Evolutionary conservation across 1,140 invertebrate species (phyloP).

Genomic region (Centruroides sculpturatus): DNA sequence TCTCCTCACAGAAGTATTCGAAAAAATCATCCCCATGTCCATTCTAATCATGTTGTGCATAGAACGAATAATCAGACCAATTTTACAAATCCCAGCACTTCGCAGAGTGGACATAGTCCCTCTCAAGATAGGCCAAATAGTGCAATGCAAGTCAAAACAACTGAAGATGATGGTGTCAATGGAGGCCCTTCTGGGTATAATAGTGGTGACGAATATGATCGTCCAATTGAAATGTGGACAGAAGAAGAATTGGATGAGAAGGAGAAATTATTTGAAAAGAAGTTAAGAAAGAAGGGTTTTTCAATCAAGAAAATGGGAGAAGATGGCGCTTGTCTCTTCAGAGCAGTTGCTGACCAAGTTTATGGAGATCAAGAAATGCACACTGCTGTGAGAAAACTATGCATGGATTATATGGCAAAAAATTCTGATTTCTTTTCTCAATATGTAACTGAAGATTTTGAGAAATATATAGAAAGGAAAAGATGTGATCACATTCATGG

Average conservation of each 20-base stretch:
- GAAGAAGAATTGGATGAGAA: constrained; percentile 46
- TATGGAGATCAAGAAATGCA: constrained; percentile 92
- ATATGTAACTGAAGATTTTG: constrained; percentile 86
- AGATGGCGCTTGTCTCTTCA: constrained; percentile 81
- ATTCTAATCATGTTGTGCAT: constrained; percentile 2
- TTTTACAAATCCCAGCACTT: neutral
- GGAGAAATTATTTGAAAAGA: constrained; percentile 53
- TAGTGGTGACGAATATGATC: constrained; percentile 58
- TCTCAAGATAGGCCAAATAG: constrained; percentile 11
- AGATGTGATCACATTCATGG: constrained; percentile 65
- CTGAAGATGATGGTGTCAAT: constrained; percentile 10
- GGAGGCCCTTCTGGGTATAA: constrained; percentile 45
- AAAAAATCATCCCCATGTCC: constrained; percentile 8
- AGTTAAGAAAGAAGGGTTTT: constrained; percentile 56
- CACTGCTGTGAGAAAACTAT: constrained; percentile 60
- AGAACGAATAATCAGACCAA: neutral
- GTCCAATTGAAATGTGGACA: constrained; percentile 34
- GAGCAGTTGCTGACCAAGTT: constrained; percentile 82
- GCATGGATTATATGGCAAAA: constrained; percentile 82
- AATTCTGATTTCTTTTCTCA: constrained; percentile 85
- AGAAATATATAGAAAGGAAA: constrained; percentile 67
- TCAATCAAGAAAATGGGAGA: constrained; percentile 77
- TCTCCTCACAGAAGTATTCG: constrained; percentile 32
- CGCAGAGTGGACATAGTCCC: constrained; percentile 7
- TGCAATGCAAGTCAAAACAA: constrained; percentile 13